phyloP scores from a whole-genome alignment of 2,888 invertebrate genomes.

The Pedicia rivosa region DNA sequence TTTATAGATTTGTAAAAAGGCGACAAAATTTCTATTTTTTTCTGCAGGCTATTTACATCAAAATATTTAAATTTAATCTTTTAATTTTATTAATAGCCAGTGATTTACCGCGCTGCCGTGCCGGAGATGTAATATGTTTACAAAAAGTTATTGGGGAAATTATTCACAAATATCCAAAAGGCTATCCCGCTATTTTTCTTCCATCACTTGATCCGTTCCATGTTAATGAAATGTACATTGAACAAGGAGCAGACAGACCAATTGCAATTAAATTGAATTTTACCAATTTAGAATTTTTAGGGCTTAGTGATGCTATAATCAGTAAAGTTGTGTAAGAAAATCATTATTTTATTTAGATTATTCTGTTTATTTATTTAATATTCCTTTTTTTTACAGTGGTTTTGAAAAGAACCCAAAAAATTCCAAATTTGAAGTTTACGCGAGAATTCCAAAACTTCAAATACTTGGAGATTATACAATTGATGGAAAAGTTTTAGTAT shows the following conservation, averaged over 20 bases:
- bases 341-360: not conserved
- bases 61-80: not conserved
- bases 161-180: conserved; percentile 10
- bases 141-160: conserved; percentile 7
- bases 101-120: conserved; percentile 10
- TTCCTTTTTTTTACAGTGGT: conserved; percentile 14
- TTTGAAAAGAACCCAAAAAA: conserved; percentile 14
- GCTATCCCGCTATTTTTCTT: conserved; percentile 20
- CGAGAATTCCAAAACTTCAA: conserved; percentile 16
- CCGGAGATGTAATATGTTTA: conserved; percentile 11
- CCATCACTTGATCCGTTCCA: conserved; percentile 23
- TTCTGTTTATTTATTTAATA: not conserved
- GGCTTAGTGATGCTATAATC: conserved; percentile 16
- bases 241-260: conserved; percentile 21
- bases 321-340: conserved; percentile 16
- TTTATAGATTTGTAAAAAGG: too few species aligned
- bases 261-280: conserved; percentile 24
- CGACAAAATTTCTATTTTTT: too few species aligned
- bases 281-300: conserved; percentile 19
- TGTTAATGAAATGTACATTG: conserved; percentile 19
- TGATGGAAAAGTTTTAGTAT: conserved; percentile 18
- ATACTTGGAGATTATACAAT: conserved; percentile 15
- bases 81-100: conserved; percentile 9
- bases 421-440: conserved; percentile 15
- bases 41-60: too few species aligned